These are phyloP conservation scores for Thecophora atra DNA, from an alignment of 2,888 invertebrate genomes.

Conservation along the genomic window DNA sequence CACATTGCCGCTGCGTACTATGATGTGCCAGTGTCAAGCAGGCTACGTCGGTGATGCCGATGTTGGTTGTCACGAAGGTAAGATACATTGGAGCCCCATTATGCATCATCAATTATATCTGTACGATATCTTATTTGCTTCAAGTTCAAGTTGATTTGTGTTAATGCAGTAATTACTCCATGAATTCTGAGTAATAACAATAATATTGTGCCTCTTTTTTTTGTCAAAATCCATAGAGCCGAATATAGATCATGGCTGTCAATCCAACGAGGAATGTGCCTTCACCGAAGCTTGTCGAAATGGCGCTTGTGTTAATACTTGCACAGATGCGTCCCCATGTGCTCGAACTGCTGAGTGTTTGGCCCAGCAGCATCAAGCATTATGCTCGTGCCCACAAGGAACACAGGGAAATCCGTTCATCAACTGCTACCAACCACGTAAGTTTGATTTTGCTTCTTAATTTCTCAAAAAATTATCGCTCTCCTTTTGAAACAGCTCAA, in stretches of 20 bases:
- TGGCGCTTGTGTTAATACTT: slow-evolving; percentile 80
- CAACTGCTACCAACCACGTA: slow-evolving; percentile 71
- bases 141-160: too few species aligned
- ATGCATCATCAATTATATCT: too few species aligned
- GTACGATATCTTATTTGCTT: too few species aligned
- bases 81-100: too few species aligned
- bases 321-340: slow-evolving; percentile 74
- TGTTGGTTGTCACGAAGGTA: slow-evolving; percentile 83
- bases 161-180: too few species aligned
- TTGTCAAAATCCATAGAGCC: slow-evolving; percentile 52
- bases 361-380: slow-evolving; percentile 78
- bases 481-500: slow-evolving; percentile 47
- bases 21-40: slow-evolving; percentile 85
- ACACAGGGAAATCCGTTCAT: slow-evolving; percentile 83
- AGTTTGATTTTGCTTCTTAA: slow-evolving; percentile 40
- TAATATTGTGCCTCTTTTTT: too few species aligned
- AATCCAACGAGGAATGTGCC: slow-evolving; percentile 77
- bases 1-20: slow-evolving; percentile 85
- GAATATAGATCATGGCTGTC: slow-evolving; percentile 72
- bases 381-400: slow-evolving; percentile 79
- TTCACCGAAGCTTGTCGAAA: slow-evolving; percentile 77
- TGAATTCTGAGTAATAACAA: too few species aligned
- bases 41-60: slow-evolving; percentile 89
- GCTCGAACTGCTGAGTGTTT: slow-evolving; percentile 81
- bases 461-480: neutral